A percentile compares a stretch with the other conserved stretches of the same genome.
Evolutionary conservation across 2,888 invertebrate species (phyloP).

Genomic region (Papilio protenor): DNA sequence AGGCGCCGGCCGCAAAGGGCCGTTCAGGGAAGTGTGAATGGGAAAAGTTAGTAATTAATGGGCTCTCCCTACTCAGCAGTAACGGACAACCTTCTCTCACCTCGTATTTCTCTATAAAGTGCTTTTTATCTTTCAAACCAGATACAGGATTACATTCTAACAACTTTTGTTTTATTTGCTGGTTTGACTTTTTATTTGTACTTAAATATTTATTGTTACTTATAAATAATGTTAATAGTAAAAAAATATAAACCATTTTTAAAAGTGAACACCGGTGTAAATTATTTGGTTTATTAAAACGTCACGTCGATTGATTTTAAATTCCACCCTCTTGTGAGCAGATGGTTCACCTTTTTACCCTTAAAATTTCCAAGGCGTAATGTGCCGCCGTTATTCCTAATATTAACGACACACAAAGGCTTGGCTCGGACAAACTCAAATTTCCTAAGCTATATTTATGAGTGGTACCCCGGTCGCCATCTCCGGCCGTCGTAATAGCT

Average conservation of each 20-base stretch:
- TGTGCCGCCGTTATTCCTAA: slow-evolving; percentile 31
- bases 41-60: slow-evolving; percentile 40
- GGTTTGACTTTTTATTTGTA: too few relatives aligned
- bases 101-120: slow-evolving; percentile 21
- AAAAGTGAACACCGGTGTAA: too few relatives aligned
- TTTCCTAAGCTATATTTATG: slow-evolving; percentile 43
- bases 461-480: slow-evolving; percentile 13
- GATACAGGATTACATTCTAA: slow-evolving; percentile 3
- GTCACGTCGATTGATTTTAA: too few relatives aligned
- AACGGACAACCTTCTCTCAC: slow-evolving; percentile 26
- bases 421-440: slow-evolving; percentile 36
- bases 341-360: slow-evolving; percentile 32
- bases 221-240: too few relatives aligned
- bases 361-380: slow-evolving; percentile 34
- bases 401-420: slow-evolving; percentile 43
- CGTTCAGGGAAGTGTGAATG: slow-evolving; percentile 33
- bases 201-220: too few relatives aligned
- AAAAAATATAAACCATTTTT: too few relatives aligned
- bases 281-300: too few relatives aligned
- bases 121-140: slow-evolving; percentile 11
- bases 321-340: background rate
- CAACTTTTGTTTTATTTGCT: too few relatives aligned
- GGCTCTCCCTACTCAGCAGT: slow-evolving; percentile 30
- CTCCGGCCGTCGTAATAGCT: slow-evolving; percentile 17
- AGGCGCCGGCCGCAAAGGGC: slow-evolving; percentile 24